Evolutionary conservation across 2,888 invertebrate species (phyloP).

Genomic region (Apotomis turbidana): DNA sequence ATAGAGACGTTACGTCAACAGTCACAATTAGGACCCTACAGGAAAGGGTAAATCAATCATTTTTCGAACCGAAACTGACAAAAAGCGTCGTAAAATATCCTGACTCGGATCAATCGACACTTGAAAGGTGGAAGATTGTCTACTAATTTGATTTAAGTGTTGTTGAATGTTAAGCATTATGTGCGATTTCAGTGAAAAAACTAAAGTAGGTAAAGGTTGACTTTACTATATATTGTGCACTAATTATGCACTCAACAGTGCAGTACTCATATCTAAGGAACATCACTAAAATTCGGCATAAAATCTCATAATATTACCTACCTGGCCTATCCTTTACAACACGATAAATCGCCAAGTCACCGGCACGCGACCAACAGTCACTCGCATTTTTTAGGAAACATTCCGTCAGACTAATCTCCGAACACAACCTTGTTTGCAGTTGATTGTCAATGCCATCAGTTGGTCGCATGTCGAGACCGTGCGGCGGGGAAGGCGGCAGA

Average conservation of each 20-base stretch:
- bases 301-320: not conserved
- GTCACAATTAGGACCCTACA: constrained; percentile 1
- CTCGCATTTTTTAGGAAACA: constrained; percentile 17
- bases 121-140: not conserved
- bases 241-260: no score
- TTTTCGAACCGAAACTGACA: not conserved
- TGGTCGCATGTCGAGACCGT: constrained; percentile 36
- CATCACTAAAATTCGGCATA: no score
- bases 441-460: constrained; percentile 37
- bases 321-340: not conserved
- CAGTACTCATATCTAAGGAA: no score
- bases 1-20: constrained; percentile 30
- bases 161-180: no score
- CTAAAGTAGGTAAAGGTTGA: no score
- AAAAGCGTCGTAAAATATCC: not conserved
- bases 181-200: no score
- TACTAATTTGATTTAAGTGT: not conserved
- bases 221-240: no score
- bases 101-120: not conserved
- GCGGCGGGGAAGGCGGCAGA: constrained; percentile 56
- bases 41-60: constrained; percentile 17
- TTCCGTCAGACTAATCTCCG: constrained; percentile 14
- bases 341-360: not conserved
- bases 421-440: constrained; percentile 36
- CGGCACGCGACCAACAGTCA: not conserved